Base-by-base conservation (phyloP, 53 echinoderm and acorn worm genomes). In the Apostichopus leukothele region DNA sequence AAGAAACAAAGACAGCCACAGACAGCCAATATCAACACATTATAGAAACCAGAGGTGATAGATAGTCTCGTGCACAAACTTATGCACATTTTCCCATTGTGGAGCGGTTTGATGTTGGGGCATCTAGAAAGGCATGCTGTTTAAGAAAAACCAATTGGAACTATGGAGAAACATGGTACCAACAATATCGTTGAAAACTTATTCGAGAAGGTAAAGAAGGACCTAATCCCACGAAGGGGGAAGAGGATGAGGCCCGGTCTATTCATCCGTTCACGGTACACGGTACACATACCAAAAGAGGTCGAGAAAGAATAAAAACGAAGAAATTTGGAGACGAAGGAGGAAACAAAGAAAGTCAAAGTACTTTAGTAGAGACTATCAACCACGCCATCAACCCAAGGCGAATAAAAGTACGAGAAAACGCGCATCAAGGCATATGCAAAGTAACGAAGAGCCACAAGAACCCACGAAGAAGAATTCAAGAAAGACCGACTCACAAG, bases 151-250 rank as follows among this genome's bases (percentile, higher is more conserved):
- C 9, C 4, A 52, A 3, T 4, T 5, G 4, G 4, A 22, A 5
- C 9, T 10, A 14, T 9, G 67, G 22, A n/a, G 12, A 63, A 14
- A 23, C 86, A 85, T 14, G 25, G 39, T 1, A 85, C 86, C 21
- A 85, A 85, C 10, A 85, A 85, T 8, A 19, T 85, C 3, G 68
- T 85, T 6, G 86, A 85, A 85, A 61, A 20, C 26, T 67, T 67
- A 1, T 85, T 85, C 66, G 26, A 22, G 14, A 85, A 85, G 8
- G 67, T 85, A 39, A 39, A 39, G 10, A 68, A 68, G 13, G 86
- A 85, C 20, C 12, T 11, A 5, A 12, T 85, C 10, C 50, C 66
- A 22, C n/a, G 3, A 23, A n/a, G 67, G n/a, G 86, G 86, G 13
- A 67, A 14, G 6, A 61, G 68, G n/a, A 9, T 85, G 9, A 12